Evolutionary conservation across 2,888 invertebrate genomes (phyloP).

Genomic region (Ormyrus labotus): DNA sequence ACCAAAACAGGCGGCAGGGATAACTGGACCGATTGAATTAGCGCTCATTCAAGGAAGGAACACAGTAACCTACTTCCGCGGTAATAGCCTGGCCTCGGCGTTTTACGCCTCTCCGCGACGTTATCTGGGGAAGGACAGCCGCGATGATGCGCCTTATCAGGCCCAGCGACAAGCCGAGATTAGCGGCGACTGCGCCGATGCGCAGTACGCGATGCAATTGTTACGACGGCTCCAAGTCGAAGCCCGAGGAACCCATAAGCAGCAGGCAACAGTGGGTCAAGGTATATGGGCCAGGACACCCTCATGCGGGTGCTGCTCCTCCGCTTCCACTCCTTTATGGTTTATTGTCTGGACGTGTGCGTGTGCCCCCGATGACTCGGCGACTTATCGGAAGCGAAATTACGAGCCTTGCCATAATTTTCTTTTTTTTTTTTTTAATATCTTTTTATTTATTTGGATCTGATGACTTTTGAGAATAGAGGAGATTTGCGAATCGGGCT

Average conservation of each 20-base stretch:
- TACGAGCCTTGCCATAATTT: constrained; percentile 67
- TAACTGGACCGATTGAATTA: too few relatives aligned
- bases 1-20: too few relatives aligned
- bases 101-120: too few relatives aligned
- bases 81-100: too few relatives aligned
- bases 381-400: constrained; percentile 23
- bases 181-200: neutral
- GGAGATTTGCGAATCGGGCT: too few relatives aligned
- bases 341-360: constrained; percentile 65
- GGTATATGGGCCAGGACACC: constrained; percentile 74
- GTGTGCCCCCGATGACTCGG: constrained; percentile 64
- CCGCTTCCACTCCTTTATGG: neutral
- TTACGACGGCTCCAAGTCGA: too few relatives aligned
- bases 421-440: neutral
- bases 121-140: too few relatives aligned
- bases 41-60: too few relatives aligned
- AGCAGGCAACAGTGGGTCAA: constrained; percentile 69
- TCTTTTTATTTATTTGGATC: too few relatives aligned
- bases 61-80: too few relatives aligned
- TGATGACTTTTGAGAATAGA: too few relatives aligned
- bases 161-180: neutral
- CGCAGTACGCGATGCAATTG: neutral
- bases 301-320: constrained; percentile 72
- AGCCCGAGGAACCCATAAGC: too few relatives aligned
- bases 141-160: constrained; percentile 22